Evolutionary conservation across 1,140 invertebrate species (phyloP).

Genomic region (Andricus grossulariae): DNA sequence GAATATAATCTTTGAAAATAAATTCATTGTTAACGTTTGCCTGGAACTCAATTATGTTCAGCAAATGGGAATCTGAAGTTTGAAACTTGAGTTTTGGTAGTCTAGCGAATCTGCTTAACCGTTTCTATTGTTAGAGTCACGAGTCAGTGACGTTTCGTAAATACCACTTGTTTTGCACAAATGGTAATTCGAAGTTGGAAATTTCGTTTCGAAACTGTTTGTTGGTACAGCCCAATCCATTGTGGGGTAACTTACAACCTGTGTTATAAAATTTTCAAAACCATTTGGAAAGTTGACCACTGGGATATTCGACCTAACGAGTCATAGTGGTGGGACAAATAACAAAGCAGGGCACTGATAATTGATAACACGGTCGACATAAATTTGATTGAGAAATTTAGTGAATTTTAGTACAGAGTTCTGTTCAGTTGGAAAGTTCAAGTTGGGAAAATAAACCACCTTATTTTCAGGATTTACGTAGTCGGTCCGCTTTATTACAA

Average conservation of each 20-base stretch:
- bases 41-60: no score
- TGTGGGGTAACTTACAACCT: not conserved
- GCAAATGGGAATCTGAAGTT: not conserved
- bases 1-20: no score
- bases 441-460: not conserved
- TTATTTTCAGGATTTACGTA: no score
- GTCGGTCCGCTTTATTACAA: no score
- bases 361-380: slow-evolving; percentile 25
- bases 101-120: slow-evolving; percentile 1
- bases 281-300: slow-evolving; percentile 1
- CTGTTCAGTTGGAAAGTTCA: not conserved
- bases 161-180: slow-evolving; percentile 17
- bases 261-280: not conserved
- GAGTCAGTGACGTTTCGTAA: slow-evolving; percentile 2
- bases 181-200: slow-evolving; percentile 2
- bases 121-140: slow-evolving; percentile 16
- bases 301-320: slow-evolving; percentile 13
- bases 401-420: slow-evolving; percentile 3
- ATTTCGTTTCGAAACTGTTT: slow-evolving; percentile 11
- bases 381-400: slow-evolving; percentile 7
- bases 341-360: slow-evolving; percentile 9
- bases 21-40: no score
- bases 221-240: not conserved
- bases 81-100: not conserved
- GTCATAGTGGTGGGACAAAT: slow-evolving; percentile 22